Evolutionary conservation across 2,113 vertebrate species (phyloP).

Genomic region (Platysteira castanea): DNA sequence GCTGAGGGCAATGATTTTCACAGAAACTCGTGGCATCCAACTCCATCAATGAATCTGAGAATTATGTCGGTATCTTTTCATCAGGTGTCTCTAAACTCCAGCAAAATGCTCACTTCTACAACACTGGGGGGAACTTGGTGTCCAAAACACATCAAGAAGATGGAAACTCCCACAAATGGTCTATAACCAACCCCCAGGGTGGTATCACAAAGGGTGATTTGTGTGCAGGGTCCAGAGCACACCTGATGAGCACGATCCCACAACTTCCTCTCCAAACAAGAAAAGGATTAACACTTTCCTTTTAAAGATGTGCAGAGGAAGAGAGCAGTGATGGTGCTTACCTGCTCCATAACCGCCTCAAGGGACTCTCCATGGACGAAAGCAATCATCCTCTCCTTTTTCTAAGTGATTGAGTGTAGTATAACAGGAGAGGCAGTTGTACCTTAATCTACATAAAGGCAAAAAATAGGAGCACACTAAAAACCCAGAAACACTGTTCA

Average conservation of each 20-base stretch:
- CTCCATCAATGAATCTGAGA: neutral
- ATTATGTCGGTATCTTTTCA: neutral
- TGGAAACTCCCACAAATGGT: neutral
- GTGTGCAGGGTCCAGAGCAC: too few species aligned
- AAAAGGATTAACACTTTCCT: neutral
- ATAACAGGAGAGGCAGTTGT: neutral
- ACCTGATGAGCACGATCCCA: accelerated
- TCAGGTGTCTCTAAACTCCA: neutral
- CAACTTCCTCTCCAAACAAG: neutral
- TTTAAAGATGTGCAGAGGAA: neutral
- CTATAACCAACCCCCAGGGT: accelerated
- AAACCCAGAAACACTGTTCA: neutral
- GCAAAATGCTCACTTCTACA: neutral
- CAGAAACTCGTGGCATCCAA: neutral
- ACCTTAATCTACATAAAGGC: neutral
- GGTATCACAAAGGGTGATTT: accelerated
- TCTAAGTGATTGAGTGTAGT: neutral
- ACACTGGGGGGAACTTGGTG: neutral
- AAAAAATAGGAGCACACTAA: neutral
- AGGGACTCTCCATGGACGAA: neutral
- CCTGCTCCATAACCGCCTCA: neutral
- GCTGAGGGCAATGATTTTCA: neutral
- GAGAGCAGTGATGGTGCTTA: neutral
- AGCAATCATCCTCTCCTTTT: neutral
- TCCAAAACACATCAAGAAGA: neutral